Base-by-base conservation (phyloP, 2,113 vertebrate genomes). In the Corythornis vintsioides region DNA sequence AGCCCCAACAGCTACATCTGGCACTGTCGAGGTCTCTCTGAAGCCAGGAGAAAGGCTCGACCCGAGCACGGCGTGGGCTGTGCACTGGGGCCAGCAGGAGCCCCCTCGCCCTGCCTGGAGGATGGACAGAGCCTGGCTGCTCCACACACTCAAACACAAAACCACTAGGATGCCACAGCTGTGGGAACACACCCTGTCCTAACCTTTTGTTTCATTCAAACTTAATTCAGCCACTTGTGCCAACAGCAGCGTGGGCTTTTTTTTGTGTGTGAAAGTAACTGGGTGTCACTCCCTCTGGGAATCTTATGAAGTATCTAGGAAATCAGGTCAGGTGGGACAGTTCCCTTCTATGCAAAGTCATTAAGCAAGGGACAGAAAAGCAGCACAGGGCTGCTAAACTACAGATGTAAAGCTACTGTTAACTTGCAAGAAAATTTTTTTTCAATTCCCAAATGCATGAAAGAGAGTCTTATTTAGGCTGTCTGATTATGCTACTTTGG, bases 241-340 rank as follows among this genome's bases (percentile, higher is more conserved):
- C 92, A 89, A 77, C 11, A 61, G 78, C 1, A 11, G 53, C 9
- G 60, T 29, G 28, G 24, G 13, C 26, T 52, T 50, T 56, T 56
- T n/a, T 20, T 42, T 33, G 38, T 60, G 56, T 90, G 81, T 76
- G 74, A 95, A 78, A 95, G 92, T 53, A 38, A 78, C 74, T 56
- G 77, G 8, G 11, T 53, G 69, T 52, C 75, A 22, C 84, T 63
- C 89, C 86, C 89, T 28, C 17, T 50, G 89, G 91, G 75, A 91
- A 53, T 40, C 72, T 69, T 24, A 43, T 18, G 24, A 83, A 87
- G 48, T 31, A 52, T 48, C 82, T 35, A 87, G 94, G 89, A 94
- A 89, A 86, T 25, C 78, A 40, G 75, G 78, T 82, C 86, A 87
- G 94, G 95, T 87, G 94, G 94, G 84, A 91, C 86, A 85, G 89